These are phyloP conservation scores for Tenthredo amoena DNA, from an alignment of 2,888 invertebrate species.

Conservation along the genomic window DNA sequence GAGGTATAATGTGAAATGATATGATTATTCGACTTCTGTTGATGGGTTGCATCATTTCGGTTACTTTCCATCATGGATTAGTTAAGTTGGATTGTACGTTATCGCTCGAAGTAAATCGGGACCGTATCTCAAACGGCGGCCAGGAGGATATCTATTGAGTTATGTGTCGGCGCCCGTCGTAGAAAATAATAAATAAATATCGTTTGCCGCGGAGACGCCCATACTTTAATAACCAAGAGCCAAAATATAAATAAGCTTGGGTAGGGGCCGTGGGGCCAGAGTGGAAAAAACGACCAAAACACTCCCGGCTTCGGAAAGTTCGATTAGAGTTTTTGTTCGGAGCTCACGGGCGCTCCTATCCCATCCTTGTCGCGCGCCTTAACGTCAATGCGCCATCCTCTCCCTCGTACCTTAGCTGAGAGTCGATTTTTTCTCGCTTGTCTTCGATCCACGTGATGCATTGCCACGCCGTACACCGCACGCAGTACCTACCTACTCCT, in stretches of 20 bases:
- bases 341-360: slow-evolving; percentile 54
- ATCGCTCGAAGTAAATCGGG: slow-evolving; percentile 41
- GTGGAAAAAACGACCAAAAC: slow-evolving; percentile 63
- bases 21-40: slow-evolving; percentile 5
- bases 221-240: slow-evolving; percentile 67
- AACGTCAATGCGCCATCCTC: slow-evolving; percentile 30
- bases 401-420: slow-evolving; percentile 20
- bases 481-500: slow-evolving; percentile 11
- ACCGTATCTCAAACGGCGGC: slow-evolving; percentile 42
- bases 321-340: slow-evolving; percentile 71
- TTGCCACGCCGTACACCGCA: slow-evolving; percentile 42
- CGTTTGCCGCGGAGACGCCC: slow-evolving; percentile 64
- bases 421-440: slow-evolving; percentile 51
- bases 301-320: slow-evolving; percentile 67
- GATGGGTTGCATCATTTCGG: slow-evolving; percentile 16
- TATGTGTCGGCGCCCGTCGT: slow-evolving; percentile 59
- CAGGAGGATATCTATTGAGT: slow-evolving; percentile 52
- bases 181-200: slow-evolving; percentile 70
- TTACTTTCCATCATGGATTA: not conserved
- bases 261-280: slow-evolving; percentile 56
- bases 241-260: slow-evolving; percentile 60
- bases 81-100: slow-evolving; percentile 37
- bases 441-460: slow-evolving; percentile 52
- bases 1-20: not conserved
- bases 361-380: slow-evolving; percentile 38